phyloP scores from a whole-genome alignment of 2,888 invertebrate species.

The Lysandra bellargus region DNA sequence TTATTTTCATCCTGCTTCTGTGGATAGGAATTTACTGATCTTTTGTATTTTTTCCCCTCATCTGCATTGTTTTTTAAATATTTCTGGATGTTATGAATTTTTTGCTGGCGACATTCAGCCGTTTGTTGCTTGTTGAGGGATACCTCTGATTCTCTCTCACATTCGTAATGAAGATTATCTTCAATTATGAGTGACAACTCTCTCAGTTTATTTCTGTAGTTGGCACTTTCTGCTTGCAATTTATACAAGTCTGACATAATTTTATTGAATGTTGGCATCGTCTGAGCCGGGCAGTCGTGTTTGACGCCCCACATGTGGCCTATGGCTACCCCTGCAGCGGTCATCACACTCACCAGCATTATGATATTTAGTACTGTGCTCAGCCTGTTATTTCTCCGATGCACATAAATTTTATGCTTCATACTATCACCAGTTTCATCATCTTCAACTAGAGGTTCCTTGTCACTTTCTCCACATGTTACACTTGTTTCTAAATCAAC shows the following conservation, averaged over 20 bases:
- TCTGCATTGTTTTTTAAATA: slow-evolving; percentile 17
- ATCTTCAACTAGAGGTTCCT: slow-evolving; percentile 56
- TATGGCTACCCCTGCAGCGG: slow-evolving; percentile 73
- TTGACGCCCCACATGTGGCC: slow-evolving; percentile 77
- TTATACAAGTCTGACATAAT: slow-evolving; percentile 73
- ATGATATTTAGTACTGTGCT: slow-evolving; percentile 73
- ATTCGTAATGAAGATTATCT: slow-evolving; percentile 57
- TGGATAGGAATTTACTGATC: neutral
- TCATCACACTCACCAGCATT: slow-evolving; percentile 73
- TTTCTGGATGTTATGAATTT: slow-evolving; percentile 40
- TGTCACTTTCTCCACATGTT: slow-evolving; percentile 46
- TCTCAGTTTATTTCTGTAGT: slow-evolving; percentile 65
- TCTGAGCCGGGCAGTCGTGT: slow-evolving; percentile 64
- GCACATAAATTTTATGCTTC: slow-evolving; percentile 74
- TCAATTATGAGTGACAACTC: slow-evolving; percentile 59
- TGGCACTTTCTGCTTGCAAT: slow-evolving; percentile 74
- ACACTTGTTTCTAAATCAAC: slow-evolving; percentile 39
- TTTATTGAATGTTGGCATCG: slow-evolving; percentile 68
- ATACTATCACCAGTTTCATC: slow-evolving; percentile 57
- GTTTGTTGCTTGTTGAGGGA: slow-evolving; percentile 54
- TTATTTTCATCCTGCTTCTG: slow-evolving; percentile 17
- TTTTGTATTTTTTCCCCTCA: slow-evolving; percentile 17
- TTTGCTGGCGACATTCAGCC: slow-evolving; percentile 65
- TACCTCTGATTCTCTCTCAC: slow-evolving; percentile 70
- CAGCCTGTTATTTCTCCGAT: slow-evolving; percentile 70